Evolutionary conservation across 2,797 vertebrate genomes (phyloP), one percentile per base, ranked within the genome.

Genomic region (Falco cherrug): DNA sequence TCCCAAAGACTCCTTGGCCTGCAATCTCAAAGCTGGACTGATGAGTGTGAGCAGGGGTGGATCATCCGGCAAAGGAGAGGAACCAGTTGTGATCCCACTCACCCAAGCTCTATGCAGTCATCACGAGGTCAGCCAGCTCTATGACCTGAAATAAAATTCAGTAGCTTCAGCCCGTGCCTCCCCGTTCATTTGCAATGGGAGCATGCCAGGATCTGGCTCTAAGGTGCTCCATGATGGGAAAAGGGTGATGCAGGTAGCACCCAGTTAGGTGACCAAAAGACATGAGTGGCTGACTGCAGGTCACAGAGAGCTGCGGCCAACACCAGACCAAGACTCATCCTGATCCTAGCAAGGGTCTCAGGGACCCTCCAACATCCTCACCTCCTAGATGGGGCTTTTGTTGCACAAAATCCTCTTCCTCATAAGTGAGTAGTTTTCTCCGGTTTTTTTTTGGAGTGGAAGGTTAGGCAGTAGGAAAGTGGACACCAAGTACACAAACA

Each of bases 211-310:
- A 70, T 29, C 31, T 29, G 31, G 47, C 69, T 48, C 69, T 0
- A 0, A 56, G 48, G 48, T 31, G 64, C 39, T 86, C 73, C 0
- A 3, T 22, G 64, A 41, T 8, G 22, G 54, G 37, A 88, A 53
- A 84, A 50, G 50, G 67, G 37, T 28, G 56, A 39, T 25, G 61
- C 50, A 54, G 57, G 86, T 8, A 50, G 56, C 24, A 8, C 5
- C 51, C 41, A 37, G 24, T 51, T 41, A 45, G 14, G 35, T 18
- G 82, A 56, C 15, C 16, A 48, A 57, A 53, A 82, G 29, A 21
- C 28, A 39, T 0, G 3, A 57, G n/a, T 4, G 14, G 13, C 22
- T 57, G 33, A 4, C 51, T 17, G 10, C 51, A 56, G 19, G 37
- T n/a, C 45, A n/a, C 12, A 79, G 41, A 61, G 29, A 79, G 51